phyloP scores from a whole-genome alignment of 2,888 invertebrate genomes.

The Arenicola marina region DNA sequence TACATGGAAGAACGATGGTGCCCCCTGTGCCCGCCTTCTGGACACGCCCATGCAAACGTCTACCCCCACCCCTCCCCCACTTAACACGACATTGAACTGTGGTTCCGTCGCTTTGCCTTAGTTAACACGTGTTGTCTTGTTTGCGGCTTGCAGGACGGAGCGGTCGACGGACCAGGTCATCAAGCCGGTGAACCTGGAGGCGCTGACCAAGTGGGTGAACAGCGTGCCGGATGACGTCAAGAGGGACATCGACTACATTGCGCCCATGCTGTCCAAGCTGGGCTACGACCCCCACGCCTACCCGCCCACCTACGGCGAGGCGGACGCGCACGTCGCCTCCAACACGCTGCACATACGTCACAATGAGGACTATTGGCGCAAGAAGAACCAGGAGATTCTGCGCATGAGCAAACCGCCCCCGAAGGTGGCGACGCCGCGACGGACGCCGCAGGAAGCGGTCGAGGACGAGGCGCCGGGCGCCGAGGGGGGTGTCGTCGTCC shows the following conservation, averaged over 20 bases:
- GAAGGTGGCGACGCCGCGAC: too few species aligned
- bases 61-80: too few species aligned
- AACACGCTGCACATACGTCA: slow-evolving; percentile 61
- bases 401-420: slow-evolving; percentile 14
- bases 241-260: slow-evolving; percentile 87
- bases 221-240: slow-evolving; percentile 78
- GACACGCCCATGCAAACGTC: too few species aligned
- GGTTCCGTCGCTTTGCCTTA: too few species aligned
- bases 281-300: slow-evolving; percentile 95
- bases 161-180: slow-evolving; percentile 98
- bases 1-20: too few species aligned
- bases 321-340: slow-evolving; percentile 74
- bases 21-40: too few species aligned
- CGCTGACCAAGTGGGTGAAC: slow-evolving; percentile 69
- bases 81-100: too few species aligned
- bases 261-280: slow-evolving; percentile 86
- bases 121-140: too few species aligned
- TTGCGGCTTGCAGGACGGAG: slow-evolving; percentile 76
- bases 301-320: slow-evolving; percentile 91
- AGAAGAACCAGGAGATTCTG: slow-evolving; percentile 14
- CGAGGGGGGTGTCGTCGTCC: too few species aligned
- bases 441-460: too few species aligned
- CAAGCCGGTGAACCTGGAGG: slow-evolving; percentile 96
- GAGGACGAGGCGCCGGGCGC: too few species aligned
- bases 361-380: slow-evolving; percentile 49